phyloP scores from a whole-genome alignment of 2,888 invertebrate genomes.

The Drosophila sordidula region DNA sequence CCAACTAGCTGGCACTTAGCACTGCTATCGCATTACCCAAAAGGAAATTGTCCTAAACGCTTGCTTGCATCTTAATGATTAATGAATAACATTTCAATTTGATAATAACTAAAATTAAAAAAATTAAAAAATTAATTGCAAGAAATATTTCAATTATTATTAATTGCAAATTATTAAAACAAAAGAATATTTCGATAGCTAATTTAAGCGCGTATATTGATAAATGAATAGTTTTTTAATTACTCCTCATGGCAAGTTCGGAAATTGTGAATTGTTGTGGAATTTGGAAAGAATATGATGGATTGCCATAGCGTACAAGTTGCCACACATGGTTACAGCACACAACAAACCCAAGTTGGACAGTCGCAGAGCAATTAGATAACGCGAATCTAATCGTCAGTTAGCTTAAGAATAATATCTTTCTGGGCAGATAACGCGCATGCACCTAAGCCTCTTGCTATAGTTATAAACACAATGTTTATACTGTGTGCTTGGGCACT shows the following conservation, averaged over 20 bases:
- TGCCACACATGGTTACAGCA: neutral
- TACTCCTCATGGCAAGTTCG: conserved; percentile 6
- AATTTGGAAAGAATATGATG: neutral
- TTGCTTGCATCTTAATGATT: neutral
- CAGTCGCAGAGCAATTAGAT: conserved; percentile 3
- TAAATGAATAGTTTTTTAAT: conserved; percentile 5
- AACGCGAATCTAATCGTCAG: conserved; percentile 23
- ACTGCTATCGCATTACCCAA: conserved; percentile 20
- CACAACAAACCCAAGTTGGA: neutral
- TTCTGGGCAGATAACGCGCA: conserved; percentile 4
- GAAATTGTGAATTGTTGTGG: neutral
- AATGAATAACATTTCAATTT: neutral
- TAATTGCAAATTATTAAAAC: no score
- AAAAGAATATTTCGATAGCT: no score
- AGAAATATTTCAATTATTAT: no score
- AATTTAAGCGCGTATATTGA: neutral
- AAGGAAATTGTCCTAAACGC: neutral
- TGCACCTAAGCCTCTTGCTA: neutral
- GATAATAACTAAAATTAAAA: no score
- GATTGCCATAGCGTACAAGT: conserved; percentile 1
- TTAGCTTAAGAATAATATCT: conserved; percentile 1
- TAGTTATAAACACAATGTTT: neutral
- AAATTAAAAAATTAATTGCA: no score
- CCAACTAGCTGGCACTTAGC: conserved; percentile 1
- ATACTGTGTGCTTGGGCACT: neutral